phyloP scores from a whole-genome alignment of 2,888 invertebrate genomes.

The Andrena bicolor region DNA sequence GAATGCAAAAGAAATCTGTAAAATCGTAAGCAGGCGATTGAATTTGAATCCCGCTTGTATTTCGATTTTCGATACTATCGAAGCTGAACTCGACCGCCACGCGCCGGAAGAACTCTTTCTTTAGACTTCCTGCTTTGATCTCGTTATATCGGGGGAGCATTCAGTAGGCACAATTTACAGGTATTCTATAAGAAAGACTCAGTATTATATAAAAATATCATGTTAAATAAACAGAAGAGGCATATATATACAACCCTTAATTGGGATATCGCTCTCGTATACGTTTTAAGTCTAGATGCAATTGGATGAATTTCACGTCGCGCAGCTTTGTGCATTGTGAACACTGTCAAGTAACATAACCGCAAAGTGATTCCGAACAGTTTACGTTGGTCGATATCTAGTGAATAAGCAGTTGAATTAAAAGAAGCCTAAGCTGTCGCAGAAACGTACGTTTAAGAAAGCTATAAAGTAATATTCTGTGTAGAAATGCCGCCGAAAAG shows the following conservation, averaged over 20 bases:
- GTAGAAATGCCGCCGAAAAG: slow-evolving; percentile 97
- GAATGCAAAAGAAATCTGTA: neutral
- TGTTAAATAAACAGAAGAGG: slow-evolving; percentile 5
- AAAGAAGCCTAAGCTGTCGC: neutral
- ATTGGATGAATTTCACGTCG: slow-evolving; percentile 55
- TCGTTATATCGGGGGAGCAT: slow-evolving; percentile 59
- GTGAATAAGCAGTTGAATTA: neutral
- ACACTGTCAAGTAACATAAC: slow-evolving; percentile 59
- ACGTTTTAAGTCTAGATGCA: slow-evolving; percentile 37
- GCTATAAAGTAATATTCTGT: slow-evolving; percentile 21
- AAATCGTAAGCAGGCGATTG: neutral
- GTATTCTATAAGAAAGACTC: slow-evolving; percentile 50
- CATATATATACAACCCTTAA: neutral
- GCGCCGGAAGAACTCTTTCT: slow-evolving; percentile 69
- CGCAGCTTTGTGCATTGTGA: slow-evolving; percentile 16
- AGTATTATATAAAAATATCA: slow-evolving; percentile 47
- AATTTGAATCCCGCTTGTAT: neutral
- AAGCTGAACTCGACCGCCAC: slow-evolving; percentile 13
- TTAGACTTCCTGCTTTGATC: slow-evolving; percentile 72
- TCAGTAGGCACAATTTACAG: slow-evolving; percentile 65
- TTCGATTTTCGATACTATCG: slow-evolving; percentile 65
- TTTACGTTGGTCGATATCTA: slow-evolving; percentile 26
- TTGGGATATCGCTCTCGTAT: neutral
- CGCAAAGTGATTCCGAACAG: slow-evolving; percentile 31
- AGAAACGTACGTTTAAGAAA: neutral